Evolutionary conservation across 2,888 invertebrate species (phyloP).

Genomic region (Eupithecia subumbrata): DNA sequence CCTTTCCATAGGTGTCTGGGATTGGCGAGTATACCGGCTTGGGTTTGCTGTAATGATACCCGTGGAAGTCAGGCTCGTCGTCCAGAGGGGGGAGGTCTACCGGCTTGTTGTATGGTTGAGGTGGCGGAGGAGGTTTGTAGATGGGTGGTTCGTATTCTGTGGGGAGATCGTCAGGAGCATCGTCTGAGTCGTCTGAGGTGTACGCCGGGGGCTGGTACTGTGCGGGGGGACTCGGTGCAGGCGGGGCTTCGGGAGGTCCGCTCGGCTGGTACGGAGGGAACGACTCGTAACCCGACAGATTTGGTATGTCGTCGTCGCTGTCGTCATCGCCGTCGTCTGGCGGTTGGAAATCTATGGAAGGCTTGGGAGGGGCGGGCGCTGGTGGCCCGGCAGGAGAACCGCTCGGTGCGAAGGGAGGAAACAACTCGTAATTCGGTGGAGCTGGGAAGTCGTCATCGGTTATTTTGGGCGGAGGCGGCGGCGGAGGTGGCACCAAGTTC

Average conservation of each 20-base stretch:
- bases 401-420: slow-evolving; percentile 70
- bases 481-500: slow-evolving; percentile 71
- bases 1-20: slow-evolving; percentile 19
- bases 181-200: not conserved
- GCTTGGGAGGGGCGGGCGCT: slow-evolving; percentile 37
- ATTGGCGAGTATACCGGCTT: slow-evolving; percentile 41
- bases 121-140: slow-evolving; percentile 58
- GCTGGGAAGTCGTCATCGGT: slow-evolving; percentile 66
- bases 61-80: slow-evolving; percentile 61
- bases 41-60: slow-evolving; percentile 48
- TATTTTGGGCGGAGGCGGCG: slow-evolving; percentile 61
- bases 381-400: slow-evolving; percentile 38
- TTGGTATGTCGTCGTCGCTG: not conserved
- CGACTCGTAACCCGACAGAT: slow-evolving; percentile 5
- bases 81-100: slow-evolving; percentile 51
- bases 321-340: slow-evolving; percentile 43
- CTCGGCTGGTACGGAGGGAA: slow-evolving; percentile 8
- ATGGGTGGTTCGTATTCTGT: slow-evolving; percentile 44
- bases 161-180: not conserved
- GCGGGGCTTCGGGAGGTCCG: not conserved
- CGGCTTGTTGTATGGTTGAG: slow-evolving; percentile 8
- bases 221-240: slow-evolving; percentile 5
- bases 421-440: slow-evolving; percentile 72
- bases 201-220: slow-evolving; percentile 3
- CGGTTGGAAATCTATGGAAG: slow-evolving; percentile 55